A percentile compares a stretch with the other conserved stretches of the same genome.
phyloP scores from a whole-genome alignment of 2,797 vertebrate genomes.

The Okamejei kenojei region DNA sequence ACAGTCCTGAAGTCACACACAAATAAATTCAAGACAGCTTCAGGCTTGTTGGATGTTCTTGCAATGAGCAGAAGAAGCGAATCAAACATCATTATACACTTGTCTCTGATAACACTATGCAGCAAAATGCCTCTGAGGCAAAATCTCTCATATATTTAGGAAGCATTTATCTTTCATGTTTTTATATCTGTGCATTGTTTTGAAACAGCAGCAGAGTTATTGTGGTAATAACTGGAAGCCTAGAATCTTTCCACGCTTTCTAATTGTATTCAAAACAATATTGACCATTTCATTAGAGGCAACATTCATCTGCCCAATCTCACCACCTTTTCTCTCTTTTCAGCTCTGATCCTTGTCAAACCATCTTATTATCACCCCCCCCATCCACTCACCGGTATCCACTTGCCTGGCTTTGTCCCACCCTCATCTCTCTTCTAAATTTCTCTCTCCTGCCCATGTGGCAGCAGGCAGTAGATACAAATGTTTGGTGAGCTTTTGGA shows the following conservation, averaged over 20 bases:
- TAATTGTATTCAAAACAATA: not conserved
- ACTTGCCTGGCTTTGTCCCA: too few relatives aligned
- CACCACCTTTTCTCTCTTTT: too few relatives aligned
- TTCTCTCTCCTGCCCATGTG: too few relatives aligned
- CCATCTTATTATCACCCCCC: too few relatives aligned
- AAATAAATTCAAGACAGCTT: not conserved
- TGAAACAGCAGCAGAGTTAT: not conserved
- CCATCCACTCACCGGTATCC: too few relatives aligned
- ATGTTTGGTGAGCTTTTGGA: too few relatives aligned
- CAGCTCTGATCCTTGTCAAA: too few relatives aligned
- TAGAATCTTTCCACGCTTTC: not conserved
- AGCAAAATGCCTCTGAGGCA: not conserved
- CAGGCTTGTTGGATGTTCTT: not conserved
- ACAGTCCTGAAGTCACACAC: not conserved
- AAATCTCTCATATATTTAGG: not conserved
- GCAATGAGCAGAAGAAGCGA: not conserved
- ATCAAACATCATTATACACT: not conserved
- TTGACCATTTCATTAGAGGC: not conserved
- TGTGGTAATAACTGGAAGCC: not conserved
- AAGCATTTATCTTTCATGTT: not conserved
- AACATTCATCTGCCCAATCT: not conserved
- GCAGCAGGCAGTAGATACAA: too few relatives aligned
- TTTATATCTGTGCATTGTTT: not conserved
- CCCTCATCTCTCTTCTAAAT: too few relatives aligned
- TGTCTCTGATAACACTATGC: not conserved